Base-by-base conservation (phyloP, 2,797 vertebrate species). In the Anguilla megastoma region DNA sequence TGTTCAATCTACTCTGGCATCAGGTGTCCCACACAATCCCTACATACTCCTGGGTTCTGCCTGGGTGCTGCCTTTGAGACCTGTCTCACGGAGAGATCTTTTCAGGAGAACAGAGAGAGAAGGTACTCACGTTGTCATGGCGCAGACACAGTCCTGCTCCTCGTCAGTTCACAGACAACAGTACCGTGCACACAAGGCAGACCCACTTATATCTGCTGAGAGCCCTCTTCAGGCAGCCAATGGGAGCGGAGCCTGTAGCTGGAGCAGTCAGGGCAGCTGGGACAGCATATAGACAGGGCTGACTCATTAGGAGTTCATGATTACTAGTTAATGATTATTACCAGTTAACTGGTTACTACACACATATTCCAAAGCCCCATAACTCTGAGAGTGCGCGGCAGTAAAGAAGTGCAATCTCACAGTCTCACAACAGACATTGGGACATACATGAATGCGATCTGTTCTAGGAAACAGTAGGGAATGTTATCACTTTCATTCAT, bases 141-240 rank as follows among this genome's bases (percentile, higher is more conserved):
- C 52, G 86, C 85, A 84, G 41, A 84, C 66, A 74, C n/a, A 45
- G 56, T 87, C 76, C 63, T 90, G 80, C 87, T 90, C 88, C 89
- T 92, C 63, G 88, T 89, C 58, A 86, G 80, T 82, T 50, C 86
- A 90, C 87, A 89, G 79, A 80, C 90, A 90, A 87, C 56, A 52
- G 88, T 85, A 86, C 74, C 21, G 56, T 90, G 88, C 86, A 91
- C n/a, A 80, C 80, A 66, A 88, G 84, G 87, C 90, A 89, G 56
- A 79, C 41, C 48, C 86, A 88, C 84, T 84, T 94, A 91, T 94
- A 94, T 95, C 92, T 92, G 88, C 89, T 87, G 50, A 91, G 54
- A 88, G 90, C 89, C 91, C 90, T 86, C 33, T 90, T 76, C 9
- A 84, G 80, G 85, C 92, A 92, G 92, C 96, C 96, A 97, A 97